Evolutionary conservation across 2,113 vertebrate genomes (phyloP).

Genomic region (Tiliqua scincoides): DNA sequence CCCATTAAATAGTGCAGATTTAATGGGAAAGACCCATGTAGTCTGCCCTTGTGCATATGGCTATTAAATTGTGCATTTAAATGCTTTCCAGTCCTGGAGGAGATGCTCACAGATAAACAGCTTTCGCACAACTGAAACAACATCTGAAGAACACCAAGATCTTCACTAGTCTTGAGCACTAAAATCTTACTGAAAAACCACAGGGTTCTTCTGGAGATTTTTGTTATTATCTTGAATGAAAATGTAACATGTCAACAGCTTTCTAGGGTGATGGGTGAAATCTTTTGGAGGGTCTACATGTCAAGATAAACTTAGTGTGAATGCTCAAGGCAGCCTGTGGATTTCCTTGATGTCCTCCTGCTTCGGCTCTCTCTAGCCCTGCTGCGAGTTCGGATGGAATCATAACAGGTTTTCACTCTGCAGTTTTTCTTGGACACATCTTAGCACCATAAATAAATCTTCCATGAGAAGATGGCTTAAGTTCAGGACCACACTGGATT

Average conservation of each 20-base stretch:
- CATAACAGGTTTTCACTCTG: background rate
- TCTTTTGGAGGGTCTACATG: background rate
- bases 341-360: background rate
- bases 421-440: background rate
- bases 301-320: conserved; percentile 1
- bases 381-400: background rate
- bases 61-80: background rate
- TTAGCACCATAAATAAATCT: background rate
- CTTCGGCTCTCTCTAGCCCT: background rate
- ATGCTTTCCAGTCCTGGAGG: background rate
- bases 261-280: background rate
- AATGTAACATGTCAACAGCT: background rate
- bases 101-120: background rate
- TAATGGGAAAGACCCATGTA: background rate
- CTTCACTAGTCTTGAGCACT: background rate
- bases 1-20: background rate
- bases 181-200: background rate
- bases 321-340: background rate
- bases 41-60: background rate
- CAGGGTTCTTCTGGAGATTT: background rate
- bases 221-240: background rate
- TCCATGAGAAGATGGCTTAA: background rate
- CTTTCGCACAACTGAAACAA: background rate
- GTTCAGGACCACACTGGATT: background rate
- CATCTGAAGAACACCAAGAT: background rate